Percentiles rank a stretch among this genome's conserved stretches.
Evolutionary conservation across 2,113 vertebrate genomes (phyloP).

Genomic region (Hippolais icterina): DNA sequence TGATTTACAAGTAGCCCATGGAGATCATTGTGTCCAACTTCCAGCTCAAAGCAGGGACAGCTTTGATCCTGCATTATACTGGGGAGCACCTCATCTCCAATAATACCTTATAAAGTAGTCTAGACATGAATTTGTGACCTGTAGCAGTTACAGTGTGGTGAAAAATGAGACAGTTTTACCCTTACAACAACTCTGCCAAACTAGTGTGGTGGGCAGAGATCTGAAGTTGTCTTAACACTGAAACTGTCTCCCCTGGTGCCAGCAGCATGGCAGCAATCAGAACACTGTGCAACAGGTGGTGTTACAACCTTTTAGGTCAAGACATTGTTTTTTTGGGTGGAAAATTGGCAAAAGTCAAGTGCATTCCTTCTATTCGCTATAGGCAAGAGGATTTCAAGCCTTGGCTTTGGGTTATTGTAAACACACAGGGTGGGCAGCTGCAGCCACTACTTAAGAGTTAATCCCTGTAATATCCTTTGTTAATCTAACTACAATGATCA

Average conservation of each 20-base stretch:
- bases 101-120: background rate
- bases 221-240: background rate
- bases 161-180: background rate
- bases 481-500: conserved; percentile 10
- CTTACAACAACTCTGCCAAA: background rate
- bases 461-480: conserved; percentile 11
- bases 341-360: background rate
- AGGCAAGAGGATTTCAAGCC: background rate
- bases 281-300: background rate
- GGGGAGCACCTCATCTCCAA: background rate
- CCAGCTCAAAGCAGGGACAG: background rate
- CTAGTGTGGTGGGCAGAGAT: background rate
- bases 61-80: background rate
- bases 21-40: background rate
- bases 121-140: background rate
- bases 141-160: rapidly evolving
- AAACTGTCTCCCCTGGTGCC: background rate
- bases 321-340: background rate
- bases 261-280: background rate
- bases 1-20: background rate
- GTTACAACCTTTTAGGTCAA: background rate
- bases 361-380: background rate
- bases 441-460: background rate
- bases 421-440: background rate
- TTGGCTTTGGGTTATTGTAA: background rate